These are phyloP conservation scores for Anableps anableps DNA, from an alignment of 2,797 vertebrate genomes.

Conservation along the genomic window DNA sequence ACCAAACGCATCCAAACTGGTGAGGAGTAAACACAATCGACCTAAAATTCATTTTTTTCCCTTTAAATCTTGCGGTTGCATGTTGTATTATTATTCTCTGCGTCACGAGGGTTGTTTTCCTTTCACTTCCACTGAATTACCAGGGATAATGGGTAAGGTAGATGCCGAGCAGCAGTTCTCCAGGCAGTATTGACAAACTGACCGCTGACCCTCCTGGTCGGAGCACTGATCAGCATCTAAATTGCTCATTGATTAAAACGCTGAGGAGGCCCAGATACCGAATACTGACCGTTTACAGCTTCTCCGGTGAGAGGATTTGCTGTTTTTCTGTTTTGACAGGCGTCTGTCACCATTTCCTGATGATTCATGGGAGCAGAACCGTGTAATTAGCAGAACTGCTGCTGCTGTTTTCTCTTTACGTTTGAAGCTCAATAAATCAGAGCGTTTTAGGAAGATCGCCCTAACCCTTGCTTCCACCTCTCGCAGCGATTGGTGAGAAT, in stretches of 20 bases:
- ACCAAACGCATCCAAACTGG: background rate
- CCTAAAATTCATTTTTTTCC: background rate
- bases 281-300: background rate
- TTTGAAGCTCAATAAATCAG: no score
- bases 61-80: background rate
- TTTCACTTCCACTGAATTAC: background rate
- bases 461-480: constrained; percentile 19
- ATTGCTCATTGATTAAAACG: background rate
- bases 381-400: background rate
- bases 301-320: background rate
- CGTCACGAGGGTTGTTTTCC: background rate
- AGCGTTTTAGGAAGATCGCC: background rate
- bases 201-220: background rate
- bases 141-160: background rate
- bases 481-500: constrained; percentile 93
- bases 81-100: background rate
- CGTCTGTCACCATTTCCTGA: background rate
- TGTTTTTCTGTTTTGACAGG: background rate
- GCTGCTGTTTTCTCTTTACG: background rate
- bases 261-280: background rate
- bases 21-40: background rate
- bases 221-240: background rate
- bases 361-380: constrained; percentile 5
- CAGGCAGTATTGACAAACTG: background rate
- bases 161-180: background rate